These are phyloP conservation scores for Erythrolamprus reginae DNA, from an alignment of 2,113 vertebrate genomes.

Conservation along the genomic window DNA sequence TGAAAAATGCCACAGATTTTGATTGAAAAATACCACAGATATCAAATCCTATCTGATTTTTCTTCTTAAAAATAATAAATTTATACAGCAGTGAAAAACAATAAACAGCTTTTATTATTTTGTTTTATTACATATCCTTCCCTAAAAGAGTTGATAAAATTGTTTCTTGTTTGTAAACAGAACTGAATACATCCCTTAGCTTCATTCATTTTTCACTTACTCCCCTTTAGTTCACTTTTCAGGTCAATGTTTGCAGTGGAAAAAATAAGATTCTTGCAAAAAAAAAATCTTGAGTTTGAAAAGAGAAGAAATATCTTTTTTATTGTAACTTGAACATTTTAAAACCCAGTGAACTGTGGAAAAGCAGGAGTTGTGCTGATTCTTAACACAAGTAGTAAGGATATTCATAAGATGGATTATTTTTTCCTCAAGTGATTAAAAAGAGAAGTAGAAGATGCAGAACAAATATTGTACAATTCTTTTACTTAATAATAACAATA, in stretches of 20 bases:
- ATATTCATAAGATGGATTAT: not conserved
- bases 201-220: not conserved
- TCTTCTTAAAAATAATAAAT: not conserved
- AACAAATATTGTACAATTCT: not conserved
- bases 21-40: not conserved
- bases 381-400: not conserved
- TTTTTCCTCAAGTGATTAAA: not conserved
- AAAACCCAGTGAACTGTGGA: not conserved
- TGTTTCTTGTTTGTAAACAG: not conserved
- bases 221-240: not conserved
- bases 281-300: not conserved
- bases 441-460: not conserved
- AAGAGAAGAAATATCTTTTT: not conserved
- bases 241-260: not conserved
- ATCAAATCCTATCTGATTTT: too few relatives aligned
- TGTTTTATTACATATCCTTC: not conserved
- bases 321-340: not conserved
- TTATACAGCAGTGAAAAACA: not conserved
- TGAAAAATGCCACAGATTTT: too few relatives aligned
- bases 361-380: not conserved
- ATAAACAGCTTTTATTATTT: not conserved
- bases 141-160: not conserved
- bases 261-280: not conserved
- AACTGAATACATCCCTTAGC: not conserved
- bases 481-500: not conserved